phyloP scores from a whole-genome alignment of 1,140 invertebrate genomes.

The Ctenoplectra terminalis region DNA sequence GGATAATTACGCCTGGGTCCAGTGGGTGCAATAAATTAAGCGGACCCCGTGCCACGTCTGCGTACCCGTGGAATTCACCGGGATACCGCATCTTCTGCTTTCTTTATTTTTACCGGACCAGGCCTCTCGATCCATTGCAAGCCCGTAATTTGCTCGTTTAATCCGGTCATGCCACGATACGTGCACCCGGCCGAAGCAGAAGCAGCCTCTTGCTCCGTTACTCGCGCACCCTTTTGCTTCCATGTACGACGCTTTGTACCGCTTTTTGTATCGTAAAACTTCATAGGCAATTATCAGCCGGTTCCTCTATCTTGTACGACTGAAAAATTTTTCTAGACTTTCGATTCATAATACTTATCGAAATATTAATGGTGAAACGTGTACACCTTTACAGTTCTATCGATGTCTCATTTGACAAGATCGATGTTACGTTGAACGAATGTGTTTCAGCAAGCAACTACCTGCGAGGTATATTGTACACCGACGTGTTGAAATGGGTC shows the following conservation, averaged over 20 bases:
- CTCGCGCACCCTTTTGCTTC: background rate
- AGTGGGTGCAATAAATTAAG: slow-evolving; percentile 61
- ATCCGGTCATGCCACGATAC: slow-evolving; percentile 45
- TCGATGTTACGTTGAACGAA: background rate
- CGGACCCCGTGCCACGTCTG: slow-evolving; percentile 7
- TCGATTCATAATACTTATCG: too few relatives aligned
- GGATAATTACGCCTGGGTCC: slow-evolving; percentile 57
- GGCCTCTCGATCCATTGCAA: slow-evolving; percentile 31
- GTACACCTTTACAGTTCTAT: background rate
- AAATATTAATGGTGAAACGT: background rate
- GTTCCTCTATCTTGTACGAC: background rate
- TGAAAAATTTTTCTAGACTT: too few relatives aligned
- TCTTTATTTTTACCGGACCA: slow-evolving; percentile 55
- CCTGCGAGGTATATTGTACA: background rate
- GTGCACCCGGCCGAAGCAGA: slow-evolving; percentile 11
- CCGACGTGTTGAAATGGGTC: background rate
- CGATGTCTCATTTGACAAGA: background rate
- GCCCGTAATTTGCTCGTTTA: slow-evolving; percentile 68
- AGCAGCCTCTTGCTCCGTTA: slow-evolving; percentile 27
- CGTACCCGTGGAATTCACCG: slow-evolving; percentile 57
- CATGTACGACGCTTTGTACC: background rate
- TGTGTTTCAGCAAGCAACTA: background rate
- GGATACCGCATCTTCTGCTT: slow-evolving; percentile 29
- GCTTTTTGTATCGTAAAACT: background rate
- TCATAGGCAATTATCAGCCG: background rate